These are phyloP conservation scores for Vombatus ursinus DNA, from an alignment of 2,113 vertebrate genomes.

Conservation along the genomic window DNA sequence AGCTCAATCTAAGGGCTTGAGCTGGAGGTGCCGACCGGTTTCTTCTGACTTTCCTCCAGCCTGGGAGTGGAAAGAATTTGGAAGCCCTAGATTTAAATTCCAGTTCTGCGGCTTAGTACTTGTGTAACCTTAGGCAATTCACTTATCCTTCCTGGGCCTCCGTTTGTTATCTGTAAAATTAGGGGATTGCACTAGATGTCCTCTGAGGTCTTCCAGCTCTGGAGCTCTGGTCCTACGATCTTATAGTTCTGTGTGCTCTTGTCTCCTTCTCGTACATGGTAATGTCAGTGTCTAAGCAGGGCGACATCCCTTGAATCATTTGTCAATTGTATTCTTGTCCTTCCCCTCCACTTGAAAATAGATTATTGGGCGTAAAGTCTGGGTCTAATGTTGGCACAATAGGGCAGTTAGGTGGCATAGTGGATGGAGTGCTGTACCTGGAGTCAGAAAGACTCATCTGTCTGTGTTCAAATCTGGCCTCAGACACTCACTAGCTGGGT, in stretches of 20 bases:
- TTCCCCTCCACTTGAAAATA: neutral
- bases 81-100: neutral
- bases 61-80: no score
- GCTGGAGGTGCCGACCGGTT: no score
- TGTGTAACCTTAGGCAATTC: neutral
- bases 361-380: neutral
- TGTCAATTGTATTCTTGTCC: no score
- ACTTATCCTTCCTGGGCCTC: neutral
- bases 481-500: neutral
- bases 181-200: constrained; percentile 36
- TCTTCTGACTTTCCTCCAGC: no score
- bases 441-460: no score
- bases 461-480: neutral
- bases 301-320: no score
- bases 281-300: no score
- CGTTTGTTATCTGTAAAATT: constrained; percentile 50
- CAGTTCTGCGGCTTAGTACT: neutral
- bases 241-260: neutral
- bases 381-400: neutral
- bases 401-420: no score
- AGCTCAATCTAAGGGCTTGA: no score
- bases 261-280: neutral
- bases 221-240: constrained; percentile 20
- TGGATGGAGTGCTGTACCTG: no score
- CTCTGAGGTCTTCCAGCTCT: constrained; percentile 36